phyloP scores from a whole-genome alignment of 2,888 invertebrate genomes.

The Piscicola geometra region DNA sequence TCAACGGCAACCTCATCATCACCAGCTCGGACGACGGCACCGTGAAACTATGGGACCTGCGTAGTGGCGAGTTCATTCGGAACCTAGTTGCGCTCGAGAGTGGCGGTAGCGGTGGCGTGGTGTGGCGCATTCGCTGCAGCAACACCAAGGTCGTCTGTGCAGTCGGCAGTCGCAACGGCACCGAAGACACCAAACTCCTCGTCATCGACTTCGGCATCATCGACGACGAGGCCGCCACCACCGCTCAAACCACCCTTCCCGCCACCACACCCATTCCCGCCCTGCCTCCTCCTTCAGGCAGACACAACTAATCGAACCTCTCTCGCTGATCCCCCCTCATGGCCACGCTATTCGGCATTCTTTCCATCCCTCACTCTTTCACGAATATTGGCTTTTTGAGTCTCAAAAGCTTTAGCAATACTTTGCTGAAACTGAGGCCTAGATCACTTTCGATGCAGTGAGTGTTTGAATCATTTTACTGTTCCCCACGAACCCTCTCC shows the following conservation, averaged over 20 bases:
- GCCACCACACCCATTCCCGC: background rate
- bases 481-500: too few relatives aligned
- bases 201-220: conserved; percentile 90
- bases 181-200: conserved; percentile 95
- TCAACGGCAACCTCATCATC: conserved; percentile 88
- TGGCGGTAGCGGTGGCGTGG: conserved; percentile 95
- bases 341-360: too few relatives aligned
- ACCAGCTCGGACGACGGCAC: conserved; percentile 99
- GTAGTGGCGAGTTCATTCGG: conserved; percentile 85
- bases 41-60: conserved; percentile 96
- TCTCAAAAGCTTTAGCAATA: too few relatives aligned
- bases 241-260: background rate
- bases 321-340: background rate
- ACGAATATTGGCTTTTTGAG: too few relatives aligned
- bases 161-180: conserved; percentile 95
- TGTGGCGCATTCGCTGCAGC: conserved; percentile 92
- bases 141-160: conserved; percentile 96
- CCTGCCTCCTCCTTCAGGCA: background rate
- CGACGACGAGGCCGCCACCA: conserved; percentile 33
- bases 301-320: background rate
- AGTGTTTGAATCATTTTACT: too few relatives aligned
- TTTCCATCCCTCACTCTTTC: too few relatives aligned
- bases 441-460: too few relatives aligned
- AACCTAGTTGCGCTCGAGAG: conserved; percentile 88
- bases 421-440: too few relatives aligned